These are phyloP conservation scores for Brachyhypopomus gauderio DNA, from an alignment of 2,113 vertebrate genomes.

Conservation along the genomic window DNA sequence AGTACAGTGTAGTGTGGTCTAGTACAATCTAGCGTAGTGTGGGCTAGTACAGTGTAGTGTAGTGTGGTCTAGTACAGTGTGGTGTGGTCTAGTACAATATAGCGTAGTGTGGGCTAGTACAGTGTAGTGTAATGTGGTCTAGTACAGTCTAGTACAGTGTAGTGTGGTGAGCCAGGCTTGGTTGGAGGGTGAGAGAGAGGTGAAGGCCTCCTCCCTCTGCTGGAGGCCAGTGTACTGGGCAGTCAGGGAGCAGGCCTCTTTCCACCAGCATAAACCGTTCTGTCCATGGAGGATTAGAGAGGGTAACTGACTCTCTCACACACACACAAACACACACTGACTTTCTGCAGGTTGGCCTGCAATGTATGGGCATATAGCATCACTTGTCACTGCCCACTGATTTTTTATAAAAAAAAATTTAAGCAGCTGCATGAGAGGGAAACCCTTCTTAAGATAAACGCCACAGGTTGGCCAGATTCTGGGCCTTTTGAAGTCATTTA, in stretches of 20 bases:
- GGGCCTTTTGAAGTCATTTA: slow-evolving; percentile 17
- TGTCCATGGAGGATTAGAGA: slow-evolving; percentile 9
- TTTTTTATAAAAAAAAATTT: too few species aligned
- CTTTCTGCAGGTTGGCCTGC: neutral
- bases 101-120: too few species aligned
- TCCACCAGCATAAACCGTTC: slow-evolving; percentile 13
- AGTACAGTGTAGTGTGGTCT: too few species aligned
- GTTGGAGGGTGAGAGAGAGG: neutral
- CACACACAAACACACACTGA: neutral
- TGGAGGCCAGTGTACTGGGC: neutral
- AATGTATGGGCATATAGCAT: neutral
- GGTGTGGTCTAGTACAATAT: too few species aligned
- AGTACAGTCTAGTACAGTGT: too few species aligned
- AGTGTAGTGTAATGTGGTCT: too few species aligned
- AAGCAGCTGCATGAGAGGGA: neutral
- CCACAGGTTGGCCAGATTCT: slow-evolving; percentile 4
- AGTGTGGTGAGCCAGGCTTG: too few species aligned
- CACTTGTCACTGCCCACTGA: neutral
- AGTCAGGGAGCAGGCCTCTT: slow-evolving; percentile 15
- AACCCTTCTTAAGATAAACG: slow-evolving; percentile 12
- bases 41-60: too few species aligned
- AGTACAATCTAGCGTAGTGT: too few species aligned
- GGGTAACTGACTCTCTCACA: slow-evolving; percentile 15
- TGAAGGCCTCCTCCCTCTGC: neutral
- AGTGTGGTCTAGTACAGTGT: too few species aligned